phyloP scores from a whole-genome alignment of 2,888 invertebrate species.

The Amphipyra berbera region DNA sequence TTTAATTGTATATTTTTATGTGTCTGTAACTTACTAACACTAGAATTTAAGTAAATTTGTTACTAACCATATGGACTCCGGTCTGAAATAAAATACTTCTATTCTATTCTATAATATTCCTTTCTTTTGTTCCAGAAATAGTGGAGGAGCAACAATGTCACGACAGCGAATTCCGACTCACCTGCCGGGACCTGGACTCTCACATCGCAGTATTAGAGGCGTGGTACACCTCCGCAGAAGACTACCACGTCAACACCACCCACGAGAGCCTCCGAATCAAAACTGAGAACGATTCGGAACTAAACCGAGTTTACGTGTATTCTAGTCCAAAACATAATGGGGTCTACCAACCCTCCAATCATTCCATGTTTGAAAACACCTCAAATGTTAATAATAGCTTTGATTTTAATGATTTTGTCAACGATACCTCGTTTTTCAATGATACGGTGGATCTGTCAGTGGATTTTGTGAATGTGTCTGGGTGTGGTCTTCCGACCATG shows the following conservation, averaged over 20 bases:
- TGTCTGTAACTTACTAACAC: too few relatives aligned
- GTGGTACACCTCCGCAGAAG: conserved; percentile 86
- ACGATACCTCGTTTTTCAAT: conserved; percentile 70
- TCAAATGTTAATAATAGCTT: conserved; percentile 57
- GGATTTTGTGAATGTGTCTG: conserved; percentile 75
- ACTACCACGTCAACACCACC: conserved; percentile 74
- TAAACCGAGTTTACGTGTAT: conserved; percentile 81
- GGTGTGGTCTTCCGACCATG: conserved; percentile 77
- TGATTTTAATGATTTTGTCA: conserved; percentile 61
- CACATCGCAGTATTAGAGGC: conserved; percentile 91
- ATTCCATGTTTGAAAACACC: conserved; percentile 71
- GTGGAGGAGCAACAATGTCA: conserved; percentile 91
- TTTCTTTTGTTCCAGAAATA: conserved; percentile 89
- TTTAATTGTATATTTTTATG: too few relatives aligned
- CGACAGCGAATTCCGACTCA: conserved; percentile 90
- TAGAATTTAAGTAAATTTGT: too few relatives aligned
- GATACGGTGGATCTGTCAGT: conserved; percentile 74
- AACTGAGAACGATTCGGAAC: conserved; percentile 82
- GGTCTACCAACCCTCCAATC: conserved; percentile 76
- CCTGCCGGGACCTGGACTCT: conserved; percentile 91
- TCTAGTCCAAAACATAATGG: conserved; percentile 87
- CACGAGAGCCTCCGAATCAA: conserved; percentile 69
- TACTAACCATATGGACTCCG: too few relatives aligned
- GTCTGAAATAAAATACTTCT: too few relatives aligned
- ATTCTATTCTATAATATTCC: neutral